Base-by-base conservation (phyloP, 2,888 invertebrate species). In the Brenthis daphne region DNA sequence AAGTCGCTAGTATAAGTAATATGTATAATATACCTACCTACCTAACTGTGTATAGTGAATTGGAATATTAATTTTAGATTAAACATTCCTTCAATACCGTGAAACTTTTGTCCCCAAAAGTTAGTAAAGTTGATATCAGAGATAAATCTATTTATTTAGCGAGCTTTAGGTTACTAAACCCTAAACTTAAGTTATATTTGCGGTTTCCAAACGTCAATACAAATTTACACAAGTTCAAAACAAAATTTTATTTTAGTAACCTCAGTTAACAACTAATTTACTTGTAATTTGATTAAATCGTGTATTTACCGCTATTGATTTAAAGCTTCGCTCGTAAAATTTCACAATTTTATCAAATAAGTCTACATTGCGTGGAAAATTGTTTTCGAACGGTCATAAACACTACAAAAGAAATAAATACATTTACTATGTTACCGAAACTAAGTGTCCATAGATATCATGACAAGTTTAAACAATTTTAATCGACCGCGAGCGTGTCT, bases 161-260 rank as follows among this genome's bases (percentile, higher is more conserved):
- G 60, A 75, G 73, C 72, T 72, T 60, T 73, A 65, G 43, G 71
- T 73, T 74, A 73, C 75, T 67, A 74, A 74, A 75, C 74, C 75
- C 69, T 69, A 72, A 79, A 79, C 74, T 78, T 76, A 67, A 65
- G 64, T 72, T 75, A 75, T 74, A 75, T 74, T 79, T 72, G 76
- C 65, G 78, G 79, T 65, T 73, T 74, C 33, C 73, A 74, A 77
- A 77, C 76, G 74, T 75, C 76, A 71, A 76, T 75, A 76, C 71
- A 75, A 79, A 75, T 69, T 71, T 74, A 75, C 76, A 78, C 77
- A 79, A 72, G 77, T 77, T 79, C 73, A 77, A 79, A 83, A 82
- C 81, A 82, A 79, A 85, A 85, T 86, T 85, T 82, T 80, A 80
- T 80, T 74, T 72, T 71, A 69, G 79, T 82, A 82, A 82, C 83